Conservation (phyloP, 2,797 vertebrate genomes). For the Aphelocoma californica region DNA sequence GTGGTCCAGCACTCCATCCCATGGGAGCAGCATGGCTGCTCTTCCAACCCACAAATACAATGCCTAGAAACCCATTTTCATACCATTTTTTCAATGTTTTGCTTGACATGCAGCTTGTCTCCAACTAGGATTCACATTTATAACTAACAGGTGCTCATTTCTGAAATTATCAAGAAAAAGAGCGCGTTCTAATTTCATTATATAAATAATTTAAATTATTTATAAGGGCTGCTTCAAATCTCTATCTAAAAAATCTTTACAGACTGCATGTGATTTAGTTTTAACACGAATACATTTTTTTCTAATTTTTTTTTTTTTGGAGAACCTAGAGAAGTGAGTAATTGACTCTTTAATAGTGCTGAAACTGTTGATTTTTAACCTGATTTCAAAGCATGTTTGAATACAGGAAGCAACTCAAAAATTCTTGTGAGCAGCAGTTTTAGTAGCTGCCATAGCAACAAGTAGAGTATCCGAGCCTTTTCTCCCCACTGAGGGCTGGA, state of each 20-base stretch:
- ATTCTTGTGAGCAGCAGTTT: slow-evolving; percentile 57
- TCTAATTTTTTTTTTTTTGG: slow-evolving; percentile 19
- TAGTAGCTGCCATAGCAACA: slow-evolving; percentile 76
- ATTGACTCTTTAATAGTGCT: slow-evolving; percentile 56
- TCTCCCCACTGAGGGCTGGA: slow-evolving; percentile 39
- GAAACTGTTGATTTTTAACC: slow-evolving; percentile 61
- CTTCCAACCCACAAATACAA: not conserved
- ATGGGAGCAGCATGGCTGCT: rapidly evolving
- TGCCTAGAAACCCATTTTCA: not conserved
- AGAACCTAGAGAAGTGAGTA: slow-evolving; percentile 59
- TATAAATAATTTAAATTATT: slow-evolving; percentile 62
- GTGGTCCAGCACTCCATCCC: not conserved
- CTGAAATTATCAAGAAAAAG: slow-evolving; percentile 57
- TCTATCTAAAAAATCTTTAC: slow-evolving; percentile 43
- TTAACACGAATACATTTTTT: not conserved
- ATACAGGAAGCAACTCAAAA: slow-evolving; percentile 55
- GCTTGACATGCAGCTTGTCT: not conserved
- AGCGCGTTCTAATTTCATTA: slow-evolving; percentile 53
- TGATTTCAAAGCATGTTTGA: slow-evolving; percentile 64
- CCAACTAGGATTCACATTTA: not conserved
- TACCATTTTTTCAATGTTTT: not conserved
- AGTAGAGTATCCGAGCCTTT: slow-evolving; percentile 56
- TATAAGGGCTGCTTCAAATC: slow-evolving; percentile 52
- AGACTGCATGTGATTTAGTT: not conserved
- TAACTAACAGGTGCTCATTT: slow-evolving; percentile 21